Conservation (phyloP, 2,888 invertebrate species). For the Drosophila paramelanica region DNA sequence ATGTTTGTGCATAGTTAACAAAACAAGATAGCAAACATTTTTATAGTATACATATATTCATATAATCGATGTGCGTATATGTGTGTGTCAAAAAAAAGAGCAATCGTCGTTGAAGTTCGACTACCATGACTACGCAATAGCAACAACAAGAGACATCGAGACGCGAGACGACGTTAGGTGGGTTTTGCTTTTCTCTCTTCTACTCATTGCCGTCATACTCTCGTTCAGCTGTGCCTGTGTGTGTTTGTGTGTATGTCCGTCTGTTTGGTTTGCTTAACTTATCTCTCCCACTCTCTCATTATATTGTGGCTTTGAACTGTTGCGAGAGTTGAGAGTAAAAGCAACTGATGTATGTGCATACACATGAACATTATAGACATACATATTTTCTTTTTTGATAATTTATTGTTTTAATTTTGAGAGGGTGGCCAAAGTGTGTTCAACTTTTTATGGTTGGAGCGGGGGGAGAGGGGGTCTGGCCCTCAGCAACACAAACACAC, state of each 20-base stretch:
- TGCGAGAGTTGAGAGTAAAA: conserved; percentile 25
- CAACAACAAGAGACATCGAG: conserved; percentile 69
- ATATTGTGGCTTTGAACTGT: conserved; percentile 34
- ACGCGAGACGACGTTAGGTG: conserved; percentile 50
- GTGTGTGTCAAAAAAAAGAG: conserved; percentile 53
- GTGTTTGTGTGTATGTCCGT: conserved; percentile 32
- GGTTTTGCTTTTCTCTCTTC: conserved; percentile 58
- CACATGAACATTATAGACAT: conserved; percentile 30
- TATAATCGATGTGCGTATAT: conserved; percentile 71
- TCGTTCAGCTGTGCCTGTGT: conserved; percentile 17
- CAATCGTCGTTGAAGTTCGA: conserved; percentile 65
- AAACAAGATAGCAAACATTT: conserved; percentile 51
- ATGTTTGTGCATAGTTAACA: conserved; percentile 35
- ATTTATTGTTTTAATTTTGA: conserved; percentile 72
- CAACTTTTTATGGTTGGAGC: conserved; percentile 30
- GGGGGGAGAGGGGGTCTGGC: conserved; percentile 8
- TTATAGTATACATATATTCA: conserved; percentile 75
- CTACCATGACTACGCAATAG: conserved; percentile 79
- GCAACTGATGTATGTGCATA: conserved; percentile 42
- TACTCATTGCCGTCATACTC: conserved; percentile 40
- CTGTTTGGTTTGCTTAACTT: conserved; percentile 43
- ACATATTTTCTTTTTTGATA: conserved; percentile 63
- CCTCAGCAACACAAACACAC: conserved; percentile 22
- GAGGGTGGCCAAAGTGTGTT: conserved; percentile 53
- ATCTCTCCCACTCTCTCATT: conserved; percentile 40